phyloP scores from a whole-genome alignment of 1,140 invertebrate species.

The Drosophila willistoni region DNA sequence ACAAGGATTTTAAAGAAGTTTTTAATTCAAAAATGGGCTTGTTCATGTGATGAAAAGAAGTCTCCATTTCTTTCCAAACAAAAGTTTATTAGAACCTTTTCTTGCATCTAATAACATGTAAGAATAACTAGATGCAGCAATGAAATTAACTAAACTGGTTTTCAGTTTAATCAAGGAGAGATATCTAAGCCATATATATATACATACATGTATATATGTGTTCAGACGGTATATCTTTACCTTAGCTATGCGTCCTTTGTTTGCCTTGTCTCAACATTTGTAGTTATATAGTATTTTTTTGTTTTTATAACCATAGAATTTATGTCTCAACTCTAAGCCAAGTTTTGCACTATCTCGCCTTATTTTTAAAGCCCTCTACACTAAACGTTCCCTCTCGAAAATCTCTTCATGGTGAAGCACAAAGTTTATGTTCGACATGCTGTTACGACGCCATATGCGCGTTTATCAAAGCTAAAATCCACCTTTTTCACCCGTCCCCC shows the following conservation, averaged over 20 bases:
- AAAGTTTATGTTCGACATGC: conserved; percentile 79
- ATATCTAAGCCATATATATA: neutral
- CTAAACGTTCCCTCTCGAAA: conserved; percentile 44
- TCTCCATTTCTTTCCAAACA: too few relatives aligned
- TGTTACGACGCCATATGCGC: conserved; percentile 74
- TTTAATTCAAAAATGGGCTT: too few relatives aligned
- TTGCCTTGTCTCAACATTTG: neutral
- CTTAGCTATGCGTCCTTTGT: neutral
- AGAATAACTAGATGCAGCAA: too few relatives aligned
- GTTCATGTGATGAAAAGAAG: too few relatives aligned
- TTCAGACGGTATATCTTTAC: neutral
- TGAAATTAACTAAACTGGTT: too few relatives aligned
- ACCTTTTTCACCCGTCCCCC: conserved; percentile 1
- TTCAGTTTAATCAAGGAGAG: neutral
- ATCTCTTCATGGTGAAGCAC: conserved; percentile 51
- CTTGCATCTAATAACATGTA: too few relatives aligned
- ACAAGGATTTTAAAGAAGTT: too few relatives aligned
- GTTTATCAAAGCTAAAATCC: conserved; percentile 63
- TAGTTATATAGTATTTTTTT: neutral
- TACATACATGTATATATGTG: neutral
- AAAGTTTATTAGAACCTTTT: too few relatives aligned
- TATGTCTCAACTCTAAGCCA: conserved; percentile 60
- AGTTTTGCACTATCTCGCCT: conserved; percentile 59
- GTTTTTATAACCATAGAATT: conserved; percentile 36
- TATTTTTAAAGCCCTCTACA: conserved; percentile 71